These are phyloP conservation scores for Plestiodon gilberti DNA, from an alignment of 2,113 vertebrate species.

Conservation along the genomic window DNA sequence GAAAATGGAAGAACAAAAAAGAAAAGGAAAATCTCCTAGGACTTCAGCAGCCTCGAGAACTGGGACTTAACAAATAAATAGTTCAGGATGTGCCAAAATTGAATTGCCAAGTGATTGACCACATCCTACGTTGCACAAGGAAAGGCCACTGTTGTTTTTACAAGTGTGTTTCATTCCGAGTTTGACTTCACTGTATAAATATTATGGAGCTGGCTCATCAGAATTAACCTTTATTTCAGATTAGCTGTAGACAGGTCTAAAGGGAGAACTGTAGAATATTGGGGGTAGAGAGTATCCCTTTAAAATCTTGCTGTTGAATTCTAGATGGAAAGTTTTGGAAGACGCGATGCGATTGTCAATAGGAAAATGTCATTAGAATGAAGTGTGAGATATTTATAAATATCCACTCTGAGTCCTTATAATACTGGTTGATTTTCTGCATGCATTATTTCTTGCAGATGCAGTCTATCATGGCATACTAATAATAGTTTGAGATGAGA, in stretches of 20 bases:
- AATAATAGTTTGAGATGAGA: too few species aligned
- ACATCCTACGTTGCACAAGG: constrained; percentile 71
- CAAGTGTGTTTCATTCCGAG: constrained; percentile 76
- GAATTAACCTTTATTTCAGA: constrained; percentile 73
- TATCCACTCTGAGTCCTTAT: not conserved
- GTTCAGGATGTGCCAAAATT: constrained; percentile 75
- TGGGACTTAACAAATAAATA: constrained; percentile 78
- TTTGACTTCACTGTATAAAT: constrained; percentile 75
- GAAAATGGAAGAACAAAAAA: not conserved
- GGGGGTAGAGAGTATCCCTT: constrained; percentile 28
- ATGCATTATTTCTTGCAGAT: too few species aligned
- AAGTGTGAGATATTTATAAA: not conserved
- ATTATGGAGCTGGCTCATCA: constrained; percentile 65
- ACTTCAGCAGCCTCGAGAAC: constrained; percentile 57
- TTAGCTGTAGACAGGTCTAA: constrained; percentile 57
- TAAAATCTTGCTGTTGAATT: constrained; percentile 43
- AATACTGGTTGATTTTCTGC: too few species aligned
- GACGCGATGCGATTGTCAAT: not conserved
- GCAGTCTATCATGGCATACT: too few species aligned
- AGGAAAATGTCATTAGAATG: not conserved
- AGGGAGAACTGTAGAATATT: constrained; percentile 40
- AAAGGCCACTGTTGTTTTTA: constrained; percentile 75
- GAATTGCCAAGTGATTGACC: constrained; percentile 78
- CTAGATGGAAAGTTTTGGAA: constrained; percentile 30
- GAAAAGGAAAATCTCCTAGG: constrained; percentile 23